These are phyloP conservation scores for Alectura lathami DNA, from an alignment of 2,113 vertebrate species.

Conservation along the genomic window DNA sequence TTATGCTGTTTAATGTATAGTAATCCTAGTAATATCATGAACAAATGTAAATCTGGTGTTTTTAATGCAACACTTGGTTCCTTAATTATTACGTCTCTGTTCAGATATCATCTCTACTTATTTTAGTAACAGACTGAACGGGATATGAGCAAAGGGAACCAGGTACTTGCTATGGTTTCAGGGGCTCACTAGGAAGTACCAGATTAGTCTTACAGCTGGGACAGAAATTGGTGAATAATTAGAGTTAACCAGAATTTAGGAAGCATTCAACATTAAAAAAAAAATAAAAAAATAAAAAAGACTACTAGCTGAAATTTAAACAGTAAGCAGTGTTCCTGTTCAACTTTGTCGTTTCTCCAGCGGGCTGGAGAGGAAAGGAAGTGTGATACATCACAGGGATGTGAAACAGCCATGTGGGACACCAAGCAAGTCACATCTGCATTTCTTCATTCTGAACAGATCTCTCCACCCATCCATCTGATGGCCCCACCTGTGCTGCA, in stretches of 20 bases:
- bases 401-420: slow-evolving; percentile 10
- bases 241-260: not conserved
- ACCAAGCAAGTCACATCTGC: not conserved
- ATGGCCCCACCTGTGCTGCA: not conserved
- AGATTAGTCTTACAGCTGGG: not conserved
- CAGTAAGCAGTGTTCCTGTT: not conserved
- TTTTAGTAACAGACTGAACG: not conserved
- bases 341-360: not conserved
- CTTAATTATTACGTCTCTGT: not conserved
- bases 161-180: not conserved
- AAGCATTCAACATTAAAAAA: not conserved
- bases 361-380: slow-evolving; percentile 14
- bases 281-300: not conserved
- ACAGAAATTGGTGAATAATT: not conserved
- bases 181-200: not conserved
- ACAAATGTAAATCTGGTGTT: not conserved
- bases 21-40: slow-evolving; percentile 35
- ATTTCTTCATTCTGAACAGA: not conserved
- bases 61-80: not conserved
- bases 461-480: not conserved
- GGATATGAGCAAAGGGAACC: not conserved
- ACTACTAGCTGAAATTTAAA: not conserved
- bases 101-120: not conserved
- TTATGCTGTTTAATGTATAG: not conserved
- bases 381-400: not conserved